Base-by-base conservation (phyloP, 2,113 vertebrate species). In the Neodon shergylaensis region DNA sequence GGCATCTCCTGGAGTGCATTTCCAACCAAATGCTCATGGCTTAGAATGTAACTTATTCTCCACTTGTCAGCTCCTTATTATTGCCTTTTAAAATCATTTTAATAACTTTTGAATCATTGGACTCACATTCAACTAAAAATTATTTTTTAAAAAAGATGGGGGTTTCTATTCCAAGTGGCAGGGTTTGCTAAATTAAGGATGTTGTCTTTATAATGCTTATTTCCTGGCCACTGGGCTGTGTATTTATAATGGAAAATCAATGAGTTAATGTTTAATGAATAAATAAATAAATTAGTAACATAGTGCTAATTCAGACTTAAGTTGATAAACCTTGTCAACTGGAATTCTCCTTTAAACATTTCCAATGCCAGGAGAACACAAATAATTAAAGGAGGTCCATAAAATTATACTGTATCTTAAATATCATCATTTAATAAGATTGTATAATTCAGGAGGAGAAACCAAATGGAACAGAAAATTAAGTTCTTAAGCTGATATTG, bases 401-500 rank as follows among this genome's bases (percentile, higher is more conserved):
- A 85, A 22, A 96, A 39, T 28, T 22, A 11, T n/a, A 22, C 26
- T 65, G 1, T 52, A 61, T 28, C 9, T 19, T 88, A 93, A 90
- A 95, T 86, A 3, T 70, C 24, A 5, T 63, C 61, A 65, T 94
- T 31, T 86, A 58, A 85, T 77, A 92, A 94, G 44, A 21, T 65
- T 5, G n/a, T 88, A 17, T 19, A 65, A 42, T 52, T 95, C 11
- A 31, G 28, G 16, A 52, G 8, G 72, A 85, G 5, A 28, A 91
- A 82, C 1, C 10, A 82, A 95, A 88, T 77, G 31, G 91, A 76
- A 91, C 14, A 42, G 36, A 96, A 96, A 94, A 91, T 92, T 85
- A 94, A 88, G 21, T 88, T 76, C 21, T 92, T 81, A 88, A 79
- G 31, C 65, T 79, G 7, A 86, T 9, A 92, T 14, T 88, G 79